A percentile compares a stretch with the other conserved stretches of the same genome.
These are phyloP conservation scores for Asobara japonica DNA, from an alignment of 1,140 invertebrate species.

Conservation along the genomic window DNA sequence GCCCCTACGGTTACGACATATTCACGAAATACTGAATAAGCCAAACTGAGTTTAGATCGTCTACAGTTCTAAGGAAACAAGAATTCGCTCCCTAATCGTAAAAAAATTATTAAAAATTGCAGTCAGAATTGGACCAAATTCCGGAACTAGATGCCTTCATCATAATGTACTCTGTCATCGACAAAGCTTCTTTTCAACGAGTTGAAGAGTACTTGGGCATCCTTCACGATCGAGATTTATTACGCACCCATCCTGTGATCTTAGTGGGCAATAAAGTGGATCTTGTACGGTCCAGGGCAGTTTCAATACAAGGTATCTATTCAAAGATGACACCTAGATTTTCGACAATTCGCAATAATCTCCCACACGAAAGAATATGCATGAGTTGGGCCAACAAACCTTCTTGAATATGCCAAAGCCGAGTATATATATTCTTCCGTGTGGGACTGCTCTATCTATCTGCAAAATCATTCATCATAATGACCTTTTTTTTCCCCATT, in stretches of 20 bases:
- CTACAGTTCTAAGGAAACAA: too few species aligned
- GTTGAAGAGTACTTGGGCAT: slow-evolving; percentile 80
- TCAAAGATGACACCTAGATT: neutral
- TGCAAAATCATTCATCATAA: too few species aligned
- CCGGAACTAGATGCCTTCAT: slow-evolving; percentile 86
- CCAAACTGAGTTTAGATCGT: too few species aligned
- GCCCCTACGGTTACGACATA: too few species aligned
- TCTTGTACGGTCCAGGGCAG: slow-evolving; percentile 87
- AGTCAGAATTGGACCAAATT: slow-evolving; percentile 79
- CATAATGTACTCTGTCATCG: slow-evolving; percentile 90
- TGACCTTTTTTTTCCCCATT: slow-evolving; percentile 9
- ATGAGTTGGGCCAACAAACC: too few species aligned
- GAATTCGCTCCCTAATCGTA: neutral
- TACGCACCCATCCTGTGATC: slow-evolving; percentile 81
- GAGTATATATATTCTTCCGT: too few species aligned
- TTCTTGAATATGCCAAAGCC: too few species aligned
- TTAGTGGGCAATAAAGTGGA: slow-evolving; percentile 96
- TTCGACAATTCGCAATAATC: neutral
- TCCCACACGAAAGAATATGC: too few species aligned
- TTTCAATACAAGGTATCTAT: slow-evolving; percentile 84
- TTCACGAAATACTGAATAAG: too few species aligned
- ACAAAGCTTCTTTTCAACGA: slow-evolving; percentile 86
- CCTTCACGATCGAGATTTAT: slow-evolving; percentile 79
- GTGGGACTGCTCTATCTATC: too few species aligned
- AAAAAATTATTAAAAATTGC: slow-evolving; percentile 44